Conservation (phyloP, 1,140 invertebrate species). For the Paralvinella palmiformis region DNA sequence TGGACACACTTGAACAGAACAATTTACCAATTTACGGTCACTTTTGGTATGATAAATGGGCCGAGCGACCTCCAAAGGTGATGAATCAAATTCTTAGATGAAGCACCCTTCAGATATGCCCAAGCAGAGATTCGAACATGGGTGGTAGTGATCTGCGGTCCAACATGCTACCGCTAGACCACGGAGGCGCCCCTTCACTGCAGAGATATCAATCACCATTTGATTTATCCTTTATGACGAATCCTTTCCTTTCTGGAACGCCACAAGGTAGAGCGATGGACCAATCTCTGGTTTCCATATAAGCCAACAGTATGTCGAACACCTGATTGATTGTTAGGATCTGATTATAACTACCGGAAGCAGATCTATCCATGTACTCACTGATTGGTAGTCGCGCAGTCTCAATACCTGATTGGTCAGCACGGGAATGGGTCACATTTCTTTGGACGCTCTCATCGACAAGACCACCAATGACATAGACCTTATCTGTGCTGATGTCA, state of each 20-base stretch:
- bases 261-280: conserved; percentile 25
- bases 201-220: too few species aligned
- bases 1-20: too few species aligned
- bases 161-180: too few species aligned
- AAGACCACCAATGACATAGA: conserved; percentile 49
- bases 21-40: too few species aligned
- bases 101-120: too few species aligned
- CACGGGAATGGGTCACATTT: conserved; percentile 18
- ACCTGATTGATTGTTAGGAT: conserved; percentile 38
- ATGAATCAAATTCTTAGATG: too few species aligned
- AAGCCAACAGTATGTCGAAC: conserved; percentile 39
- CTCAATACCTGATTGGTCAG: conserved; percentile 18
- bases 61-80: too few species aligned
- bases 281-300: conserved; percentile 33
- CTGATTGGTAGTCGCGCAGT: conserved; percentile 30
- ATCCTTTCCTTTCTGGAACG: conserved; percentile 39
- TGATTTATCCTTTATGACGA: conserved; percentile 12
- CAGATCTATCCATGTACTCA: conserved; percentile 27
- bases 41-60: too few species aligned
- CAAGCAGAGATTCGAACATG: too few species aligned
- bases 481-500: conserved; percentile 33
- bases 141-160: too few species aligned
- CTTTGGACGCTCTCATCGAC: conserved; percentile 47
- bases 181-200: too few species aligned
- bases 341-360: conserved; percentile 20